Evolutionary conservation across 1,140 invertebrate species (phyloP).

Genomic region (Drosophila ambigua): DNA sequence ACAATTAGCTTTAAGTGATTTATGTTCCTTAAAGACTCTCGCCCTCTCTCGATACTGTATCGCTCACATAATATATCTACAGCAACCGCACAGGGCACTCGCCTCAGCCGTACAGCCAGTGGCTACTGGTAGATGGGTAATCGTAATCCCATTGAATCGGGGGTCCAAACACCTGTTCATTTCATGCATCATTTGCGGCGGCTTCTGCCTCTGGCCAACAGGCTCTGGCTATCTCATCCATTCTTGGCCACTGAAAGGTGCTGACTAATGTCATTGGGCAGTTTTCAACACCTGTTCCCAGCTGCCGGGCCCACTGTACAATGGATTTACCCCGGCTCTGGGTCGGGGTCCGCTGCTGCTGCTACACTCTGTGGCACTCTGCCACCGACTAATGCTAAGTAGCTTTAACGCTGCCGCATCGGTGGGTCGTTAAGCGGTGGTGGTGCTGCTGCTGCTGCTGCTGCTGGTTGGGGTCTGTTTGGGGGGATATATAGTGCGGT

Average conservation of each 20-base stretch:
- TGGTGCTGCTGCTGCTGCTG: slow-evolving; percentile 4
- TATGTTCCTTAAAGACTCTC: slow-evolving; percentile 44
- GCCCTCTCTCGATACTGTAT: slow-evolving; percentile 17
- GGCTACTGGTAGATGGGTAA: slow-evolving; percentile 25
- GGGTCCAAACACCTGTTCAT: slow-evolving; percentile 58
- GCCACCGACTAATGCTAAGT: slow-evolving; percentile 65
- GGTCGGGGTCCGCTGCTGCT: background rate
- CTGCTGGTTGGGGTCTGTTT: background rate
- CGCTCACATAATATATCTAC: slow-evolving; percentile 18
- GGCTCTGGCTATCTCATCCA: slow-evolving; percentile 19
- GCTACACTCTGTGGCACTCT: slow-evolving; percentile 7
- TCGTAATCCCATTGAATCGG: slow-evolving; percentile 47
- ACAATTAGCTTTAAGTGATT: slow-evolving; percentile 51
- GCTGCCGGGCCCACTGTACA: slow-evolving; percentile 61
- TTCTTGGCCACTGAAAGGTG: slow-evolving; percentile 29
- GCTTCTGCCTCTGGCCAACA: background rate
- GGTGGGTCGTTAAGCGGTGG: slow-evolving; percentile 45
- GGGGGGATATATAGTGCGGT: slow-evolving; percentile 8
- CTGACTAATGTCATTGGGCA: slow-evolving; percentile 69
- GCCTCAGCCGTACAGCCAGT: too few relatives aligned
- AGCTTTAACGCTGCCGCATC: slow-evolving; percentile 69
- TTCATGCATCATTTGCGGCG: slow-evolving; percentile 64
- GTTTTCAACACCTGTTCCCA: slow-evolving; percentile 71
- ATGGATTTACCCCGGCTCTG: too few relatives aligned
- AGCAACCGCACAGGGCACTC: background rate